Base-by-base conservation (phyloP, 2,888 invertebrate genomes). In the Orthosia cruda region DNA sequence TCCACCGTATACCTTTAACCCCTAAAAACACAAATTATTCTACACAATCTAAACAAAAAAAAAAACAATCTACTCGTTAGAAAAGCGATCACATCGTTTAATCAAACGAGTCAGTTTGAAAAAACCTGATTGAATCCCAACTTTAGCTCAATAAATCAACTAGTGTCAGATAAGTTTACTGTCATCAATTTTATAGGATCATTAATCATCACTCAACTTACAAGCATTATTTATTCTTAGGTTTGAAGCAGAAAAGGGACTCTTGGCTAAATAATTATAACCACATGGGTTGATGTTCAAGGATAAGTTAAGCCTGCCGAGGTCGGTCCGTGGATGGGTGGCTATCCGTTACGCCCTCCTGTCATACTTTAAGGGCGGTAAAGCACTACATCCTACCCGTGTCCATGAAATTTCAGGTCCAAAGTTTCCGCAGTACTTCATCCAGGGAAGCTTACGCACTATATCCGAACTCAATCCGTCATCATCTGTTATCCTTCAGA, bases 81-180 rank as follows among this genome's bases (percentile, higher is more conserved):
- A 84, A 84, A 80, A 83, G 72, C 62, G 62, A 67, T 64, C 70
- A 64, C 68, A 61, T 59, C 85, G 74, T 74, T 71, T 67, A 68
- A 74, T 77, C 76, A 65, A 77, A 77, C 55, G 52, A 72, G 64
- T 72, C 45, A 40, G 67, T 64, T 61, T 26, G 49, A 73, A 79
- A 87, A 84, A 84, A 74, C 55, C n/a, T n/a, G n/a, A n/a, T n/a
- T n/a, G n/a, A n/a, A n/a, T n/a, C n/a, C n/a, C n/a, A n/a, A n/a
- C n/a, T n/a, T n/a, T n/a, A n/a, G n/a, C n/a, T n/a, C n/a, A n/a
- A n/a, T n/a, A n/a, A n/a, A 87, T 87, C 87, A 87, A 85, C 79
- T 87, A 83, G 80, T 83, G 88, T 87, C 87, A 83, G 88, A 88
- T 87, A 87, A 87, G 79, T 88, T 87, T 80, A 73, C 78, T 87